Conservation (phyloP, 2,113 vertebrate genomes). For the Epinephelus cyanopodus region DNA sequence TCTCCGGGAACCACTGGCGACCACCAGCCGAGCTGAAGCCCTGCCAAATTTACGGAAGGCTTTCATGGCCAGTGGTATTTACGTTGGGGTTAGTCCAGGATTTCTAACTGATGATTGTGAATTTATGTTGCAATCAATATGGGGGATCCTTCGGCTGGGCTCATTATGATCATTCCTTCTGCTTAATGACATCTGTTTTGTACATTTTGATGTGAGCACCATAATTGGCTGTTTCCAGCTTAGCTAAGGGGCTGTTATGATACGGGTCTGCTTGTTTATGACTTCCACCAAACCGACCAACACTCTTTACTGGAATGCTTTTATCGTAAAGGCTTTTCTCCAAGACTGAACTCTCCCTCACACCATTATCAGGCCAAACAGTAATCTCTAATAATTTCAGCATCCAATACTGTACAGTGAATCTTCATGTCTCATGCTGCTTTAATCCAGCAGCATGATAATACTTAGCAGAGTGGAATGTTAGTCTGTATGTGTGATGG, state of each 20-base stretch:
- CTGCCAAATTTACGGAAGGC: conserved; percentile 76
- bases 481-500: conserved; percentile 46
- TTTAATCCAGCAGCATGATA: conserved; percentile 46
- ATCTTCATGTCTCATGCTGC: conserved; percentile 38
- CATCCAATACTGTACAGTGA: conserved; percentile 8
- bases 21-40: conserved; percentile 82
- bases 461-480: conserved; percentile 61
- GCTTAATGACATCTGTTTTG: conserved; percentile 60
- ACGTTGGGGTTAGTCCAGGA: conserved; percentile 77
- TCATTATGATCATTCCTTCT: conserved; percentile 50
- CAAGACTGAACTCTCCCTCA: conserved; percentile 42
- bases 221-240: conserved; percentile 38
- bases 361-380: conserved; percentile 25
- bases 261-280: conserved; percentile 39
- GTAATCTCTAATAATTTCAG: conserved; percentile 40
- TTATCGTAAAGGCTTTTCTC: conserved; percentile 59
- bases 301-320: conserved; percentile 48
- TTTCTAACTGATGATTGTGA: conserved; percentile 73
- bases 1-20: conserved; percentile 54
- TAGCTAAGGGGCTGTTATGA: background rate
- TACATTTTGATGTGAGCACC: conserved; percentile 39
- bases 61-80: conserved; percentile 79
- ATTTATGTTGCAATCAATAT: conserved; percentile 77
- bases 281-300: conserved; percentile 28
- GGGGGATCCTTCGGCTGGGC: conserved; percentile 58